Percentiles rank a stretch among this genome's conserved stretches.
These are phyloP conservation scores for Atta texana DNA, from an alignment of 1,140 invertebrate species.

Conservation along the genomic window DNA sequence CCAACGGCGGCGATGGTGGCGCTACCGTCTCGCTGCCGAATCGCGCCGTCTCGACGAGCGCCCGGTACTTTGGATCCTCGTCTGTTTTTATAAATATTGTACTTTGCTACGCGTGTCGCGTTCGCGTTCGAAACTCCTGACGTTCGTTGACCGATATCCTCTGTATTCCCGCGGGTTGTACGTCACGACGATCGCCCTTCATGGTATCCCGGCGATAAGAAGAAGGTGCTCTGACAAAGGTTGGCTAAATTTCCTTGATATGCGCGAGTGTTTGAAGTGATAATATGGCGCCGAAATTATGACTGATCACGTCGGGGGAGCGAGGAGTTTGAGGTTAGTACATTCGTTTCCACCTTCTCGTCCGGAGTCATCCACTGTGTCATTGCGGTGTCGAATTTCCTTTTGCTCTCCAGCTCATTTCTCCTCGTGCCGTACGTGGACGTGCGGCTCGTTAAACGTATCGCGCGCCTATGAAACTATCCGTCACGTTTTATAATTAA, in stretches of 20 bases:
- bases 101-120: conserved; percentile 52
- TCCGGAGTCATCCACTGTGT: background rate
- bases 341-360: conserved; percentile 32
- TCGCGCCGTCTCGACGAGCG: conserved; percentile 55
- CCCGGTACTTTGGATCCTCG: conserved; percentile 70
- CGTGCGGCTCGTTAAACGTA: background rate
- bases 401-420: background rate
- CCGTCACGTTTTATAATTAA: conserved; percentile 67
- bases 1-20: background rate
- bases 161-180: background rate
- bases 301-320: conserved; percentile 75
- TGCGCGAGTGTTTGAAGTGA: conserved; percentile 80
- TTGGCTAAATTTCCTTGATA: conserved; percentile 70
- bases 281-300: conserved; percentile 78
- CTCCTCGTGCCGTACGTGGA: background rate
- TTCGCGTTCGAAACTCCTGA: conserved; percentile 30
- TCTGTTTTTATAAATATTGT: conserved; percentile 78
- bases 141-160: conserved; percentile 17
- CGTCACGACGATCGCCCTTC: background rate
- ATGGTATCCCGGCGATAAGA: conserved; percentile 26
- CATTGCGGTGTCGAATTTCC: background rate
- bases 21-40: conserved; percentile 35
- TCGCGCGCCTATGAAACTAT: conserved; percentile 12
- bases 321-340: conserved; percentile 78
- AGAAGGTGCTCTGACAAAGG: conserved; percentile 29